Evolutionary conservation across 2,888 invertebrate genomes (phyloP).

Genomic region (Caenorhabditis becei): DNA sequence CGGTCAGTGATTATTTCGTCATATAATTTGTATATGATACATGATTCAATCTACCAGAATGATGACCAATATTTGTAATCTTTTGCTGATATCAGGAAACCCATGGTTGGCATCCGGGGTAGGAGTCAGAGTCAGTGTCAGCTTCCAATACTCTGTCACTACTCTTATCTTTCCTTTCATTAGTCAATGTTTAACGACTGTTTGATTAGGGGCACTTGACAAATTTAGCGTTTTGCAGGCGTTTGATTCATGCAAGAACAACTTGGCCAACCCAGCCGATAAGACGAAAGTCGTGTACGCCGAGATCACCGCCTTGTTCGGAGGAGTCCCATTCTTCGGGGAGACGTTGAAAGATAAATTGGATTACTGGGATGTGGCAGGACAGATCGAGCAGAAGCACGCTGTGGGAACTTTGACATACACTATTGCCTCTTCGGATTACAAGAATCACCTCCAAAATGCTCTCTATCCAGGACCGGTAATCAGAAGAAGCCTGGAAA

Average conservation of each 20-base stretch:
- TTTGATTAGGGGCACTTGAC: conserved; percentile 6
- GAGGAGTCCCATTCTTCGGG: conserved; percentile 67
- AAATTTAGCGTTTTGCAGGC: conserved; percentile 48
- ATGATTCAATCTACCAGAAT: conserved; percentile 1
- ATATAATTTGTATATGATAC: conserved; percentile 1
- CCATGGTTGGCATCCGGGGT: too few relatives aligned
- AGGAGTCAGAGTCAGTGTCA: too few relatives aligned
- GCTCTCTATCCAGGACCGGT: conserved; percentile 75
- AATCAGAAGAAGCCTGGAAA: neutral
- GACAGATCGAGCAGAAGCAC: conserved; percentile 64
- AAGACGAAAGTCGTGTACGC: conserved; percentile 30
- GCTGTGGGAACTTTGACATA: conserved; percentile 70
- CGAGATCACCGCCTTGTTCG: conserved; percentile 59
- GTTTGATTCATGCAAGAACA: conserved; percentile 60
- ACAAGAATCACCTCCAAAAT: conserved; percentile 65
- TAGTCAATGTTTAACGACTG: conserved; percentile 3
- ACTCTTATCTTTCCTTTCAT: neutral
- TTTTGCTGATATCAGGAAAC: neutral
- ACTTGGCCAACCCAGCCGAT: conserved; percentile 30
- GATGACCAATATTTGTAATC: neutral
- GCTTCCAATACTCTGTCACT: too few relatives aligned
- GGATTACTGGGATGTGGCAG: conserved; percentile 60
- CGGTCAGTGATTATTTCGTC: conserved; percentile 51
- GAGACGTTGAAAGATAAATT: conserved; percentile 38
- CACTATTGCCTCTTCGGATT: conserved; percentile 73